Evolutionary conservation across 2,113 vertebrate species (phyloP), one percentile per base, ranked within the genome.

Genomic region (Calyptomena viridis): DNA sequence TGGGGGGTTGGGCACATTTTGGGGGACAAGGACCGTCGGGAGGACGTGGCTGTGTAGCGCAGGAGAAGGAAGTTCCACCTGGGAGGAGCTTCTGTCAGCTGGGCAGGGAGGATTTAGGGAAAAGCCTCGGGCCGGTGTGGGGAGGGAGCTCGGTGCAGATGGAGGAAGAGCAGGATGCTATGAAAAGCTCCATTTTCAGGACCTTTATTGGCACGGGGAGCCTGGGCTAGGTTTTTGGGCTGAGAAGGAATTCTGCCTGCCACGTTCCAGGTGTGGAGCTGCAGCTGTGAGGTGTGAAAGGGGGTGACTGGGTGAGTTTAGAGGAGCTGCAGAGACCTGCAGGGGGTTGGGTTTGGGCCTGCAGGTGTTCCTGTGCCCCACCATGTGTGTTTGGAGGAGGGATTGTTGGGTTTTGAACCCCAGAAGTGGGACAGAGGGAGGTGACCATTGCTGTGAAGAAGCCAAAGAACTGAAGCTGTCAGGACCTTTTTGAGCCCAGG

Each of bases 121-220:
- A 40, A 44, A 86, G 12, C 12, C 9, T 72, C 7, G 2, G 0
- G 14, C 2, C 0, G n/a, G n/a, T 22, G 24, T 16, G 33, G 3
- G 37, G 39, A 56, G 18, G 24, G 14, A 63, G n/a, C 44, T 81
- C 1, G 1, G 42, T 21, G 6, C 30, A 47, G 46, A 1, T 13
- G 27, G 33, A 75, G 16, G n/a, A 50, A 22, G 35, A 55, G 72
- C 30, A 20, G 49, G 28, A 22, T 71, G 33, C 14, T 1, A 5
- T 14, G 30, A 33, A 4, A 58, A 46, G 4, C 2, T 24, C 19
- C 18, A 31, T 46, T 27, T 74, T 44, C 3, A 13, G 50, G 21
- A 9, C 12, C 8, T n/a, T 10, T 46, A 4, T 6, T 8, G 22
- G 3, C 5, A 4, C 16, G 35, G 73, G 53, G 37, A 74, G 50